phyloP scores from a whole-genome alignment of 2,113 vertebrate species.

The Microtus pennsylvanicus region DNA sequence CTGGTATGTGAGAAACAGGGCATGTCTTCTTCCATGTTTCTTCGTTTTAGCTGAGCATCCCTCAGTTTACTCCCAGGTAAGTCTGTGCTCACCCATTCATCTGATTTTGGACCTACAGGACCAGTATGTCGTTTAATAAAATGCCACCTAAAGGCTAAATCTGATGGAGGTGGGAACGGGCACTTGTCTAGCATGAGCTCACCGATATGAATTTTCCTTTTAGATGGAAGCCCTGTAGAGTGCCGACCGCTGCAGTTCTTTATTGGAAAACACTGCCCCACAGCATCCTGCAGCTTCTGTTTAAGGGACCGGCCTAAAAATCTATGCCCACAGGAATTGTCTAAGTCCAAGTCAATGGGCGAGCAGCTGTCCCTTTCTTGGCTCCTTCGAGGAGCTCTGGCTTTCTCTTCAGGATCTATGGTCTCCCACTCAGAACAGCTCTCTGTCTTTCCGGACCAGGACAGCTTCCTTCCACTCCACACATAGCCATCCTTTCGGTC shows the following conservation, averaged over 20 bases:
- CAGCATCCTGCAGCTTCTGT: constrained; percentile 97
- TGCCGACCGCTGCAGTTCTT: constrained; percentile 91
- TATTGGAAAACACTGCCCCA: constrained; percentile 97
- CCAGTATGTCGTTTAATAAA: constrained; percentile 93
- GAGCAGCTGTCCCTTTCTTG: constrained; percentile 94
- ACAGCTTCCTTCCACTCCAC: constrained; percentile 95
- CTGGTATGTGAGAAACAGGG: constrained; percentile 82
- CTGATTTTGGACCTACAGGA: constrained; percentile 83
- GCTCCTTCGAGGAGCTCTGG: constrained; percentile 86
- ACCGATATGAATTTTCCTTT: constrained; percentile 96
- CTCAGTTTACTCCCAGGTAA: constrained; percentile 79
- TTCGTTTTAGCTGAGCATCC: constrained; percentile 81
- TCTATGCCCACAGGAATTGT: constrained; percentile 90
- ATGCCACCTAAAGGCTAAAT: constrained; percentile 96
- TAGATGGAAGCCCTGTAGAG: constrained; percentile 91
- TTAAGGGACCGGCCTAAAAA: constrained; percentile 93
- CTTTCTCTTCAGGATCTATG: constrained; percentile 80
- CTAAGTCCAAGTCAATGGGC: constrained; percentile 89
- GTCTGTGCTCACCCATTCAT: constrained; percentile 87
- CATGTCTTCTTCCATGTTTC: constrained; percentile 63
- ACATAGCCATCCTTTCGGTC: constrained; percentile 94
- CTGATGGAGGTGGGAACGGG: constrained; percentile 95
- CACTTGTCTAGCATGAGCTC: constrained; percentile 98
- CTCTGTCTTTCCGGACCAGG: constrained; percentile 89
- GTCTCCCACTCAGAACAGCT: constrained; percentile 86